Evolutionary conservation across 2,113 vertebrate species (phyloP), one percentile per base, ranked within the genome.

Genomic region (Speoplatyrhinus poulsoni): DNA sequence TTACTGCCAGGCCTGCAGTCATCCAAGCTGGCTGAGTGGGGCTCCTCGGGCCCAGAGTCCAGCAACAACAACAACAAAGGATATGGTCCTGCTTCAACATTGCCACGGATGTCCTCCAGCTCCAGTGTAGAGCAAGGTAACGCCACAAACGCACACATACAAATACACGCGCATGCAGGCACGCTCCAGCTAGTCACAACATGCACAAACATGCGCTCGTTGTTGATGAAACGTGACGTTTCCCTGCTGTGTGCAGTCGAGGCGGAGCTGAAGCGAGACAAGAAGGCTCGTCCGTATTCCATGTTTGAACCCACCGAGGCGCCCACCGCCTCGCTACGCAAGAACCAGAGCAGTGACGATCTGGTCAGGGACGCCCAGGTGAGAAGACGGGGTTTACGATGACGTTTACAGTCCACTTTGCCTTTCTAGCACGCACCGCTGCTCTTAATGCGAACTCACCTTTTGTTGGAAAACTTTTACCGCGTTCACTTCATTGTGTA

Each of bases 271-370:
- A 88, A 95, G 76, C 92, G 94, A 57, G 96, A 98, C 84, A 95
- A 93, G 77, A 96, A 95, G 68, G 93, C 93, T 1, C 95, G 97
- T 6, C 96, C 97, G 0, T 92, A 93, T 71, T 99, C 97, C 0
- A 98, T 99, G 98, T 96, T 98, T 69, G 97, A 98, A 79, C 88
- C 95, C 0, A 92, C 92, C 2, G 97, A 97, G 4, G 89, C 82
- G 48, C 82, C 89, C 10, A 68, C 94, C 0, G 85, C 94, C 41
- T 81, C 91, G 0, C 90, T 98, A 62, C 92, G 95, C 55, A 98
- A 98, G 62, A 99, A 99, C 87, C 98, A 98, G 92, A 99, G 97
- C 91, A 98, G 96, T 0, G 98, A 98, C 70, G 96, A 99, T 75
- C 93, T 99, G 36, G 84, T 96, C 60, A 83, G 95, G 56, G 98